These are phyloP conservation scores for Muscicapa adusta DNA, from an alignment of 2,113 vertebrate species.

Conservation along the genomic window DNA sequence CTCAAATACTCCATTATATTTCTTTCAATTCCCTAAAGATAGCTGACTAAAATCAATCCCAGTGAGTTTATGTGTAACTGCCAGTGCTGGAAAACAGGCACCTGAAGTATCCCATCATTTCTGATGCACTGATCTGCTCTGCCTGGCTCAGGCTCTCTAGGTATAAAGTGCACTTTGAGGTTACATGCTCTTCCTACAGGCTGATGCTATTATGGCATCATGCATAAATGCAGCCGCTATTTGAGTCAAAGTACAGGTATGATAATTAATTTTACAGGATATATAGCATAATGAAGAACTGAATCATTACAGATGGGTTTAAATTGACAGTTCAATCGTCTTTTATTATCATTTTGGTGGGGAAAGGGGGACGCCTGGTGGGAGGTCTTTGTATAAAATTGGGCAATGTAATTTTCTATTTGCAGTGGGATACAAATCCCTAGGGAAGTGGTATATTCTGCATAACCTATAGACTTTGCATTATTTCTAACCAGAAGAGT, in stretches of 20 bases:
- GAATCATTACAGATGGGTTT: background rate
- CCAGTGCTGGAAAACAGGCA: background rate
- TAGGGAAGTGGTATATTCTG: background rate
- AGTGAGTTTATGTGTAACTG: background rate
- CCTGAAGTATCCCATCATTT: background rate
- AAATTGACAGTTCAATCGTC: background rate
- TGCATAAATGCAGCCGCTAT: background rate
- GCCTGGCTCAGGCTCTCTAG: background rate
- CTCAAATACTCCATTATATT: background rate
- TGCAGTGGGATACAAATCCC: background rate
- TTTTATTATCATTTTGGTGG: background rate
- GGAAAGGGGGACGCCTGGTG: constrained; percentile 53
- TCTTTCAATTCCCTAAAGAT: background rate
- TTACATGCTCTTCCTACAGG: background rate
- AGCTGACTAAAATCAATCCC: background rate
- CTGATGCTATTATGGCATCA: background rate
- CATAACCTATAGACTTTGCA: background rate
- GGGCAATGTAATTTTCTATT: background rate
- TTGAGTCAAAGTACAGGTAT: background rate
- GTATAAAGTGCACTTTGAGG: background rate
- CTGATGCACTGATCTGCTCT: background rate
- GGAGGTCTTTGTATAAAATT: background rate
- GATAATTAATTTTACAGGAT: background rate
- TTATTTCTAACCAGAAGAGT: background rate
- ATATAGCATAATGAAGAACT: background rate